phyloP scores from a whole-genome alignment of 2,113 vertebrate species.

The Catharus bicknelli region DNA sequence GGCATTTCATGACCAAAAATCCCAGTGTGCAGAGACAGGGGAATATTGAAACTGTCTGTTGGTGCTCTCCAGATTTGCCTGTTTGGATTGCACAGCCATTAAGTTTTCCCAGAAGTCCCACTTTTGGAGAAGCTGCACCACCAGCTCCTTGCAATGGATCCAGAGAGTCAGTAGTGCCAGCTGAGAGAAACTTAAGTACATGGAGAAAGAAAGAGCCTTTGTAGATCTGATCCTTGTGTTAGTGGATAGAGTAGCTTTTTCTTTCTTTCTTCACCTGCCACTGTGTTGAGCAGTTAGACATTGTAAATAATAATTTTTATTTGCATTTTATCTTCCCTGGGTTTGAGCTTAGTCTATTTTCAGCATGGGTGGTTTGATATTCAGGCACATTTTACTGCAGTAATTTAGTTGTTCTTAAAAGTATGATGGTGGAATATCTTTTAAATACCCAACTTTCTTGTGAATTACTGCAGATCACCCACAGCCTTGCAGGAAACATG shows the following conservation, averaged over 20 bases:
- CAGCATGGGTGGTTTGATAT: not conserved
- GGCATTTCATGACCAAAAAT: slow-evolving; percentile 47
- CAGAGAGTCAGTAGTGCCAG: not conserved
- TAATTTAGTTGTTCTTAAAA: not conserved
- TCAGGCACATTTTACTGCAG: not conserved
- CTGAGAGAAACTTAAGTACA: slow-evolving; percentile 2
- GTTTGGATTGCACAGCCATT: not conserved
- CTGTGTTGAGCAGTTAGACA: not conserved
- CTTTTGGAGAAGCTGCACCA: not conserved
- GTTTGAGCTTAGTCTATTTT: not conserved
- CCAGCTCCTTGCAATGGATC: not conserved
- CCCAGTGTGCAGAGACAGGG: not conserved
- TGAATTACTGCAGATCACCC: not conserved
- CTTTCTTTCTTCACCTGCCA: not conserved
- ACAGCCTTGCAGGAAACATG: not conserved
- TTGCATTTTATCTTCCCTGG: not conserved
- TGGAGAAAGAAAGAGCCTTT: not conserved
- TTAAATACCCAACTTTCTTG: not conserved
- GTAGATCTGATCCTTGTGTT: not conserved
- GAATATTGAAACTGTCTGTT: slow-evolving; percentile 37
- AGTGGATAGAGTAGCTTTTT: not conserved
- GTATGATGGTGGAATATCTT: not conserved
- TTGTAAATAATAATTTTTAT: slow-evolving; percentile 1
- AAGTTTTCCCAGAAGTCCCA: slow-evolving; percentile 11
- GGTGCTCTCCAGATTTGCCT: slow-evolving; percentile 18